These are phyloP conservation scores for Lycia hirtaria DNA, from an alignment of 2,888 invertebrate species.

Conservation along the genomic window DNA sequence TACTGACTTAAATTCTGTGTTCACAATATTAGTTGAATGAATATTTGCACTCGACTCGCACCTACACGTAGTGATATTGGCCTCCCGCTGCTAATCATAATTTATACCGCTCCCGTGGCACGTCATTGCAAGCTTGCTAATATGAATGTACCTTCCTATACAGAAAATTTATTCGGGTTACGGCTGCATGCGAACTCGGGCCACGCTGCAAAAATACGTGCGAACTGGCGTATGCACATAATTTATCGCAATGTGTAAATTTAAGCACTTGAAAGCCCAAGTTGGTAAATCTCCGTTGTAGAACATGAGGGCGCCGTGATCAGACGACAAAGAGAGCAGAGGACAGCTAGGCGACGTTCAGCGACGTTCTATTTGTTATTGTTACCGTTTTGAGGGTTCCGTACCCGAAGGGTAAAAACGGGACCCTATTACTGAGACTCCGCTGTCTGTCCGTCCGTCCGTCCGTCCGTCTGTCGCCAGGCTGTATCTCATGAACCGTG, in stretches of 20 bases:
- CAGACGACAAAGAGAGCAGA: constrained; percentile 29
- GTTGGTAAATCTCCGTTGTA: constrained; percentile 33
- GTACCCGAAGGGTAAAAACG: too few species aligned
- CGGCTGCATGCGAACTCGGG: not conserved
- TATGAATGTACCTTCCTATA: too few species aligned
- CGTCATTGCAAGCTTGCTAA: not conserved
- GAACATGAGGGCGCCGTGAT: constrained; percentile 29
- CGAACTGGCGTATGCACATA: constrained; percentile 18
- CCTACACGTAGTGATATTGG: not conserved
- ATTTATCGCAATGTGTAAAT: constrained; percentile 21
- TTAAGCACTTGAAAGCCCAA: constrained; percentile 21
- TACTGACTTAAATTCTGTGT: too few species aligned
- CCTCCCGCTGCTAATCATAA: not conserved
- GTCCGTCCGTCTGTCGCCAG: too few species aligned
- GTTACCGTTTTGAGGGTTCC: constrained; percentile 21
- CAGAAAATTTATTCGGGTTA: too few species aligned
- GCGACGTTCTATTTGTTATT: constrained; percentile 31
- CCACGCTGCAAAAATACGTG: constrained; percentile 18
- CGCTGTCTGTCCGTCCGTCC: too few species aligned
- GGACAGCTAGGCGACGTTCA: constrained; percentile 20
- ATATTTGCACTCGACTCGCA: too few species aligned
- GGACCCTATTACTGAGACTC: too few species aligned
- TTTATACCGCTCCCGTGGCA: not conserved
- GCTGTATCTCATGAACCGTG: too few species aligned
- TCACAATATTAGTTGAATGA: too few species aligned